phyloP scores from a whole-genome alignment of 2,113 vertebrate species.

The Cephalopterus ornatus region DNA sequence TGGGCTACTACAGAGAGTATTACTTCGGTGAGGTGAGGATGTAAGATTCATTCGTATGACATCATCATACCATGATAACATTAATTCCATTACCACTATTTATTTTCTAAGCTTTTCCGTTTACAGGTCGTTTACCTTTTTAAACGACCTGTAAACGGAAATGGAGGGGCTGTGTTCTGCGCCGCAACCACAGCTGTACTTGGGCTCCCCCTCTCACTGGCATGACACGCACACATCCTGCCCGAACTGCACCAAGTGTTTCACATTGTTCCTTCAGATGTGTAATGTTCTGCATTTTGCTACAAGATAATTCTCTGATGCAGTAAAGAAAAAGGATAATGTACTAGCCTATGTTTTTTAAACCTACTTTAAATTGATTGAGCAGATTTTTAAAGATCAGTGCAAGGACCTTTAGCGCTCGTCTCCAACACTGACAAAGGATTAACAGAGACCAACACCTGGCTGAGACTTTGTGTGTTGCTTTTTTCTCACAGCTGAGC shows the following conservation, averaged over 20 bases:
- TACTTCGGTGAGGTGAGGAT: neutral
- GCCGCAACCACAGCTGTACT: neutral
- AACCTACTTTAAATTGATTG: neutral
- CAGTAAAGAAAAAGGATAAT: neutral
- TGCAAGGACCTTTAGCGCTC: neutral
- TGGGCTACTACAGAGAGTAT: neutral
- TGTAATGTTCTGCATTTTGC: neutral
- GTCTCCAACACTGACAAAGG: neutral
- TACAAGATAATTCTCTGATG: neutral
- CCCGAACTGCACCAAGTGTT: rapidly evolving
- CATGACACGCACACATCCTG: neutral
- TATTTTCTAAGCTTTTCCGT: neutral
- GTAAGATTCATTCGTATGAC: neutral
- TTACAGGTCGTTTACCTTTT: neutral
- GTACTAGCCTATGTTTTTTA: neutral
- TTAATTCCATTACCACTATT: neutral
- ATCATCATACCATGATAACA: neutral
- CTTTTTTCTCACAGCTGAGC: neutral
- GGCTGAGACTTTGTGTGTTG: neutral
- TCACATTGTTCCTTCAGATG: neutral
- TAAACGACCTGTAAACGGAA: neutral
- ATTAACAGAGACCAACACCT: neutral
- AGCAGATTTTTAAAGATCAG: neutral
- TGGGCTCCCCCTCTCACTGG: neutral
- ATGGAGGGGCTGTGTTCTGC: neutral